These are phyloP conservation scores for Typhlichthys eigenmanni DNA, from an alignment of 2,797 vertebrate genomes.

Conservation along the genomic window DNA sequence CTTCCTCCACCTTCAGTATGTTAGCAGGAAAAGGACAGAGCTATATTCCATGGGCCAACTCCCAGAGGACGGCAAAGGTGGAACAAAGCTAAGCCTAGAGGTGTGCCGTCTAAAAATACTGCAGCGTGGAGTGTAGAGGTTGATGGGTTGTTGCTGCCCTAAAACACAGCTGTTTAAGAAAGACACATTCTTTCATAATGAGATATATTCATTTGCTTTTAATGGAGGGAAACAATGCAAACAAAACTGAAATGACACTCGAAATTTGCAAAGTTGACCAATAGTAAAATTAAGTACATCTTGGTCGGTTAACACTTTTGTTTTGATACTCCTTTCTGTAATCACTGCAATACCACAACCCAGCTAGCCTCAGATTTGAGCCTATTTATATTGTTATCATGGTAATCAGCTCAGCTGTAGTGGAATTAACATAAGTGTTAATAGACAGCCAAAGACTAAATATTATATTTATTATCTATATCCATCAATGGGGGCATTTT, in stretches of 20 bases:
- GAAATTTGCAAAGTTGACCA: no score
- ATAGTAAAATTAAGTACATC: no score
- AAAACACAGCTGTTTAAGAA: no score
- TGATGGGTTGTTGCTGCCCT: not conserved
- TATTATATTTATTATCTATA: no score
- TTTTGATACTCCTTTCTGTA: no score
- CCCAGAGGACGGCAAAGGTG: conserved; percentile 31
- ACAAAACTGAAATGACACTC: no score
- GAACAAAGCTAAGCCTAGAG: conserved; percentile 27
- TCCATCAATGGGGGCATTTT: no score
- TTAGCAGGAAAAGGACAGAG: conserved; percentile 61
- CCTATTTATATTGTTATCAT: not conserved
- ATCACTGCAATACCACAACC: not conserved
- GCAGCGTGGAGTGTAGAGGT: conserved; percentile 10
- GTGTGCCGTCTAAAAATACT: conserved; percentile 49
- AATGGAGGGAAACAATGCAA: no score
- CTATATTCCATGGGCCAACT: conserved; percentile 13
- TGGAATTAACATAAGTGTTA: not conserved
- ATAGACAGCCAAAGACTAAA: no score
- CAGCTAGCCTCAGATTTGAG: not conserved
- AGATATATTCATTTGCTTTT: no score
- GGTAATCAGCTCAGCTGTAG: not conserved
- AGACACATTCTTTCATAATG: no score
- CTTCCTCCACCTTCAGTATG: conserved; percentile 43
- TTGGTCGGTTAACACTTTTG: no score